Base-by-base conservation (phyloP, 92 coral and sea anemone species). In the Epizoanthus scotinus region DNA sequence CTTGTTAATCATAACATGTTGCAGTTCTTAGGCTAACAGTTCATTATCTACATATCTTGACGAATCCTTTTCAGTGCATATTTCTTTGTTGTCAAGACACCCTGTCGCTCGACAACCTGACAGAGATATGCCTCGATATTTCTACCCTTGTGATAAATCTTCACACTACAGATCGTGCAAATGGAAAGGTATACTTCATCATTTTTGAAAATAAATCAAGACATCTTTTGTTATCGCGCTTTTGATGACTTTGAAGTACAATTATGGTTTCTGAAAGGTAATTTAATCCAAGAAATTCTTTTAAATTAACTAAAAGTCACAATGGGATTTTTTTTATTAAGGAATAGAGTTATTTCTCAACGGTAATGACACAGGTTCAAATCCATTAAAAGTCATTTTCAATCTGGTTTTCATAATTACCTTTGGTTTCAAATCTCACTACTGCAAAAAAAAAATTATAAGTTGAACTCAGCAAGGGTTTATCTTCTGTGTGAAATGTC, bases 261-360 rank as follows among this genome's bases (percentile, higher is more conserved):
- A 55, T 59, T 58, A 36, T 58, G 59, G 61, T 21, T 31, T 53
- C 40, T 38, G 68, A 75, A 75, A 36, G 63, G 54, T 22, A 59
- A 5, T 38, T 75, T 40, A 36, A 13, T 64, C 52, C 20, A 21
- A 31, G 54, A 56, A 34, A 56, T 56, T 31, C 24, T 26, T 28
- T 57, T n/a, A 1, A 58, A 59, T 57, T 57, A 13, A 36, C 68
- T 64, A 27, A 25, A 15, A 64, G 21, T 15, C 26, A 17, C 69
- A 63, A 29, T 63, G n/a, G 44, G 18, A 20, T 8, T 28, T 29
- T 19, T 14, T 4, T 4, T 17, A 27, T 34, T 19, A 64, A 3
- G 29, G 17, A 29, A 64, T 8, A 20, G 0, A 14, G 14, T 34
- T 34, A 34, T 34, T 34, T 60, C 24, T 60, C 2, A 22, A 12